These are phyloP conservation scores for Riparia riparia DNA, from an alignment of 2,113 vertebrate species.

Conservation along the genomic window DNA sequence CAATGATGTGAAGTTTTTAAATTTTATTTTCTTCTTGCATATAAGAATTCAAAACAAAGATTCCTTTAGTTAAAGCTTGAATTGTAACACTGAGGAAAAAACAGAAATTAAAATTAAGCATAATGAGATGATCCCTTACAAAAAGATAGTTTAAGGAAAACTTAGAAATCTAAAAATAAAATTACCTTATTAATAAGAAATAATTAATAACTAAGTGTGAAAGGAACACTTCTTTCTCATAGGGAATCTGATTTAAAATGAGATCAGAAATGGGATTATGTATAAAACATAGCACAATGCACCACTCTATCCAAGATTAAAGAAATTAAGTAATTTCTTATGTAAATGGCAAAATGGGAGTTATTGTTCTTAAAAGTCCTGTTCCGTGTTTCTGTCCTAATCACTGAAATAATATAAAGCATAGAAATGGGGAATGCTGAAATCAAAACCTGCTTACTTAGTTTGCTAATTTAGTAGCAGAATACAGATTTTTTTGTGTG, in stretches of 20 bases:
- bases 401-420: not conserved
- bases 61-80: not conserved
- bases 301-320: not conserved
- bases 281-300: not conserved
- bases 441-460: not conserved
- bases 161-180: not conserved
- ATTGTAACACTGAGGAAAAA: not conserved
- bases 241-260: not conserved
- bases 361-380: not conserved
- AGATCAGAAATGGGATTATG: not conserved
- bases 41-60: not conserved
- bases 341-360: not conserved
- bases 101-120: not conserved
- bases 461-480: not conserved
- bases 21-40: not conserved
- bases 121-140: not conserved
- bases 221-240: not conserved
- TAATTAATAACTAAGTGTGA: not conserved
- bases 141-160: not conserved
- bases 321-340: not conserved
- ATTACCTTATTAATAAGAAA: not conserved
- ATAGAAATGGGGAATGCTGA: not conserved
- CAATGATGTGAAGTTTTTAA: not conserved
- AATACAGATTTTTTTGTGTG: not conserved
- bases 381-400: not conserved